phyloP scores from a whole-genome alignment of 2,888 invertebrate species.

The Steromphala cineraria region DNA sequence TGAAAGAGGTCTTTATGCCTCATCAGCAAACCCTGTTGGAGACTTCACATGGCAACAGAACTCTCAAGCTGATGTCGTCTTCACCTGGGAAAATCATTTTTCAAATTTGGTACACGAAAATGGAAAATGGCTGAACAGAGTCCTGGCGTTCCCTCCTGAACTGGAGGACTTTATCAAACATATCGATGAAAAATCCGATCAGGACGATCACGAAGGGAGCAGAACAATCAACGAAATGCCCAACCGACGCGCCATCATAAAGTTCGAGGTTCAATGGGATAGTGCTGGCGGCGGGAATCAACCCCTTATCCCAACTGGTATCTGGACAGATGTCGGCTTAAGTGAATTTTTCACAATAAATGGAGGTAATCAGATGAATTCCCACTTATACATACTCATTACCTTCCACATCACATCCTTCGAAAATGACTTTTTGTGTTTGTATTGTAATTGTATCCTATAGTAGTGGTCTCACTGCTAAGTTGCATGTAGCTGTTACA shows the following conservation, averaged over 20 bases:
- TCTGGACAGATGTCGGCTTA: slow-evolving; percentile 24
- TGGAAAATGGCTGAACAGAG: slow-evolving; percentile 32
- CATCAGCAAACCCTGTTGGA: slow-evolving; percentile 37
- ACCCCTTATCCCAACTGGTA: not conserved
- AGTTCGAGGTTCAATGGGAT: slow-evolving; percentile 35
- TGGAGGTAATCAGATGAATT: not conserved
- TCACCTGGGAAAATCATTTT: slow-evolving; percentile 44
- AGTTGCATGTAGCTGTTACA: too few relatives aligned
- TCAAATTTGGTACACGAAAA: slow-evolving; percentile 43
- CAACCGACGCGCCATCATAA: slow-evolving; percentile 45
- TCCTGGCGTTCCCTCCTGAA: slow-evolving; percentile 39
- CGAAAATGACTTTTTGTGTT: too few relatives aligned
- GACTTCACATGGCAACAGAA: slow-evolving; percentile 46
- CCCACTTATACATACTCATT: too few relatives aligned
- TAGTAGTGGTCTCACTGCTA: too few relatives aligned
- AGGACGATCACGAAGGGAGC: slow-evolving; percentile 43
- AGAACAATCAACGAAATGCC: slow-evolving; percentile 39
- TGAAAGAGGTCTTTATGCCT: slow-evolving; percentile 27
- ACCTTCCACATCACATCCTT: too few relatives aligned
- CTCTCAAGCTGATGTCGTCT: slow-evolving; percentile 11
- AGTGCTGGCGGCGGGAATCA: not conserved
- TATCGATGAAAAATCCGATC: not conserved
- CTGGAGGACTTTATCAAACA: slow-evolving; percentile 24
- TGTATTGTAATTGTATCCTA: too few relatives aligned
- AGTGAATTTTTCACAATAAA: not conserved